Evolutionary conservation across 1,140 invertebrate species (phyloP).

Genomic region (Lordiphosa stackelbergi): DNA sequence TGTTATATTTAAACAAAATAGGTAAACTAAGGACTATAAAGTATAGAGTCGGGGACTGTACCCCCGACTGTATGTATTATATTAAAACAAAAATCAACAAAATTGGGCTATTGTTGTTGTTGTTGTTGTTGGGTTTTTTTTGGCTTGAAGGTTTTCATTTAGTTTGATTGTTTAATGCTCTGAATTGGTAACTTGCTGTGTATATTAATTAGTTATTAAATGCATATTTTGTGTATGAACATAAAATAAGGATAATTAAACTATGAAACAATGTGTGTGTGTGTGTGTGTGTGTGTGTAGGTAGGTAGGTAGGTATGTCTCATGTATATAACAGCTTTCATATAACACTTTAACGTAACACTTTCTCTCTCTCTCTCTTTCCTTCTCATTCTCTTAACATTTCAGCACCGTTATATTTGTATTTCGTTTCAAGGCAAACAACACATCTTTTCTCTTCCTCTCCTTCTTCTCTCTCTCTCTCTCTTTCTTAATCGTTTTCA

Average conservation of each 20-base stretch:
- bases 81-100: slow-evolving; percentile 47
- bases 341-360: slow-evolving; percentile 64
- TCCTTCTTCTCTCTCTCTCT: slow-evolving; percentile 12
- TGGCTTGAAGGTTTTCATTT: slow-evolving; percentile 5
- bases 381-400: slow-evolving; percentile 47
- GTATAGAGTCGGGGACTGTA: neutral
- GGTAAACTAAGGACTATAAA: slow-evolving; percentile 16
- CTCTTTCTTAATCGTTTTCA: slow-evolving; percentile 2
- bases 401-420: slow-evolving; percentile 71
- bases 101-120: slow-evolving; percentile 65
- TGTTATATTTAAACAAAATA: slow-evolving; percentile 54
- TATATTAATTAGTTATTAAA: slow-evolving; percentile 28
- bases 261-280: slow-evolving; percentile 2
- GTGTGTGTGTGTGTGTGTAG: slow-evolving; percentile 7
- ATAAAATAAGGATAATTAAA: slow-evolving; percentile 12
- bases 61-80: slow-evolving; percentile 11
- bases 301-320: slow-evolving; percentile 3
- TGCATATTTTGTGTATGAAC: slow-evolving; percentile 14
- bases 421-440: slow-evolving; percentile 74
- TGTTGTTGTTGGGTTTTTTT: slow-evolving; percentile 39
- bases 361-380: slow-evolving; percentile 23
- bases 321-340: slow-evolving; percentile 32
- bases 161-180: slow-evolving; percentile 75
- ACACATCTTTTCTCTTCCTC: slow-evolving; percentile 46
- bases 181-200: slow-evolving; percentile 52